Base-by-base conservation (phyloP, 2,888 invertebrate species). In the Syrphus vitripennis region DNA sequence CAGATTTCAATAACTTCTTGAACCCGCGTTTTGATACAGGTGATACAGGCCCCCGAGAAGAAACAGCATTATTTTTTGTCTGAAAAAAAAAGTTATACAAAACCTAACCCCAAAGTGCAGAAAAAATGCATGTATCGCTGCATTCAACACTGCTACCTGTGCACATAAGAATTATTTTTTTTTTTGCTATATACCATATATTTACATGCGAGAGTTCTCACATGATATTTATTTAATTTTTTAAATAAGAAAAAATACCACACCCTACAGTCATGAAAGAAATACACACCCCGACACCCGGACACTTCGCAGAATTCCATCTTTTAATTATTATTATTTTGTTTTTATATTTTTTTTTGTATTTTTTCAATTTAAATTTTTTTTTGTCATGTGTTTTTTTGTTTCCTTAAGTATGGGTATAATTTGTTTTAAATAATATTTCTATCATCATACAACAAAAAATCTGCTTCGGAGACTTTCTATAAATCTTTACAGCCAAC, bases 251-350 rank as follows among this genome's bases (percentile, higher is more conserved):
- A 57, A 9, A 71, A 55, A 42, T 40, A 16, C 10, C 14, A 76
- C 24, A 75, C 55, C 50, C 40, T 24, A 72, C 80, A 84, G 75
- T 84, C 77, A 81, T 24, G n/a, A 61, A 57, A 34, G 16, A 61
- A 7, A 61, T 67, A 79, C n/a, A n/a, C n/a, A n/a, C n/a, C n/a
- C n/a, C n/a, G n/a, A n/a, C n/a, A n/a, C n/a, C 37, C 48, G n/a
- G 0, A 77, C 72, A 76, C 53, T 59, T 63, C 55, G 50, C 59
- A 65, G 70, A 81, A 37, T 34, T 31, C 57, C 76, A 82, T 81
- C 53, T 59, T 45, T 70, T 4, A 16, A 4, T 14, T 50, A 24
- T n/a, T 34, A 61, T 61, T n/a, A 9, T 42, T 31, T 71, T 45
- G 21, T 29, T 81, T 45, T 19, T 55, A 42, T 37, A 45, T 69